Evolutionary conservation across 2,888 invertebrate genomes (phyloP).

Genomic region (Raillietiella orientalis): DNA sequence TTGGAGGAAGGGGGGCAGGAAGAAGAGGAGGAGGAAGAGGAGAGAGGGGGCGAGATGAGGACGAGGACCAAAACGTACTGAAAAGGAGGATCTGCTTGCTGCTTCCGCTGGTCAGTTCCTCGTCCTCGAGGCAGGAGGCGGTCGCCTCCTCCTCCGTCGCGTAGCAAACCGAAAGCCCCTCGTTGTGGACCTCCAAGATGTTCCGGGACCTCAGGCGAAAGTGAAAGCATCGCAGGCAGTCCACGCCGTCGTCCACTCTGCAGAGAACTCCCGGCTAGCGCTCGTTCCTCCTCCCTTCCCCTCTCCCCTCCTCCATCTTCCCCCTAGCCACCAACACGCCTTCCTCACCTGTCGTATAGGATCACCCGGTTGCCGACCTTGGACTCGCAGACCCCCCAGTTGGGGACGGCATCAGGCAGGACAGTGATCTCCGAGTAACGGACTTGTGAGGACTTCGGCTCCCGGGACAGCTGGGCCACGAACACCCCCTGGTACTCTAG

Average conservation of each 20-base stretch:
- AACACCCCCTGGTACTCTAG: slow-evolving; percentile 28
- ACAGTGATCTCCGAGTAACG: slow-evolving; percentile 25
- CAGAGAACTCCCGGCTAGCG: background rate
- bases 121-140: slow-evolving; percentile 20
- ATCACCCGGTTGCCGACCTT: slow-evolving; percentile 24
- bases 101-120: slow-evolving; percentile 10
- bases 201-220: slow-evolving; percentile 22
- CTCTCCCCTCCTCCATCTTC: background rate
- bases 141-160: slow-evolving; percentile 22
- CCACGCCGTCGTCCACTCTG: slow-evolving; percentile 19
- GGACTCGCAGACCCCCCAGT: slow-evolving; percentile 27
- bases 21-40: slow-evolving; percentile 2
- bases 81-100: slow-evolving; percentile 20
- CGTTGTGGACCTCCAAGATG: slow-evolving; percentile 23
- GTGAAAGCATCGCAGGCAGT: slow-evolving; percentile 25
- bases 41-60: background rate
- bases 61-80: slow-evolving; percentile 16
- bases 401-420: slow-evolving; percentile 24
- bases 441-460: slow-evolving; percentile 16
- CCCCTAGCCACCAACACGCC: background rate
- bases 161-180: slow-evolving; percentile 24
- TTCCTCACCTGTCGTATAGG: slow-evolving; percentile 21
- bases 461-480: slow-evolving; percentile 18
- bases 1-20: no score
- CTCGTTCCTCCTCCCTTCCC: background rate